A percentile compares a stretch with the other conserved stretches of the same genome.
phyloP scores from a whole-genome alignment of 2,888 invertebrate species.

The Sesia apiformis region DNA sequence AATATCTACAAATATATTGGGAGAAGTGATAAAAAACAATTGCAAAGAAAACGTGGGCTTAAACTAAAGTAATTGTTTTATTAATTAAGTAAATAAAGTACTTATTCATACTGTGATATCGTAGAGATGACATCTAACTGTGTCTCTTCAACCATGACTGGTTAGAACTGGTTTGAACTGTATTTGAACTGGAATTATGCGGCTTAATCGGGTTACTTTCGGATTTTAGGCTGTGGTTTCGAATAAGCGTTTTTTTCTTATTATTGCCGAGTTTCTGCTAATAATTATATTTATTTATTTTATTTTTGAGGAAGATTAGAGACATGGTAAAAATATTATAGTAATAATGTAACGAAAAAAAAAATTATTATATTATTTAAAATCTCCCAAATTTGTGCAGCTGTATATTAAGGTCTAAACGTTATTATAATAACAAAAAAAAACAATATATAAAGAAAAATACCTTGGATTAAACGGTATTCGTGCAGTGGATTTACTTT shows the following conservation, averaged over 20 bases:
- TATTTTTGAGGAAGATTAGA: too few relatives aligned
- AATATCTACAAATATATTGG: too few relatives aligned
- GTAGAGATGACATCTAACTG: slow-evolving; percentile 4
- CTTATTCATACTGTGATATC: slow-evolving; percentile 1
- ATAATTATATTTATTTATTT: not conserved
- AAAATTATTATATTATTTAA: not conserved
- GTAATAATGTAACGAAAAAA: not conserved
- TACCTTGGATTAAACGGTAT: too few relatives aligned
- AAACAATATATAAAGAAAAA: too few relatives aligned
- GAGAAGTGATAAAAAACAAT: too few relatives aligned
- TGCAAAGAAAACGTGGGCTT: too few relatives aligned
- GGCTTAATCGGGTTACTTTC: not conserved
- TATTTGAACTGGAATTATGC: not conserved
- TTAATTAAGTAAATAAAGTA: not conserved
- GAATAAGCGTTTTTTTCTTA: not conserved
- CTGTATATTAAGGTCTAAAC: too few relatives aligned
- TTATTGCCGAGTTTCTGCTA: not conserved
- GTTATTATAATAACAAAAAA: too few relatives aligned
- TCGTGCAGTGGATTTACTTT: too few relatives aligned
- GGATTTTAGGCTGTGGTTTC: slow-evolving; percentile 2
- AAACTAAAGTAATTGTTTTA: not conserved
- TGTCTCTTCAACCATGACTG: slow-evolving; percentile 2
- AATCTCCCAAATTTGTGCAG: not conserved
- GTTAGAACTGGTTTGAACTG: not conserved
- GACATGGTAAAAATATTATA: not conserved